Conservation (phyloP, 1,140 invertebrate species). For the Zaprionus lachaisei region DNA sequence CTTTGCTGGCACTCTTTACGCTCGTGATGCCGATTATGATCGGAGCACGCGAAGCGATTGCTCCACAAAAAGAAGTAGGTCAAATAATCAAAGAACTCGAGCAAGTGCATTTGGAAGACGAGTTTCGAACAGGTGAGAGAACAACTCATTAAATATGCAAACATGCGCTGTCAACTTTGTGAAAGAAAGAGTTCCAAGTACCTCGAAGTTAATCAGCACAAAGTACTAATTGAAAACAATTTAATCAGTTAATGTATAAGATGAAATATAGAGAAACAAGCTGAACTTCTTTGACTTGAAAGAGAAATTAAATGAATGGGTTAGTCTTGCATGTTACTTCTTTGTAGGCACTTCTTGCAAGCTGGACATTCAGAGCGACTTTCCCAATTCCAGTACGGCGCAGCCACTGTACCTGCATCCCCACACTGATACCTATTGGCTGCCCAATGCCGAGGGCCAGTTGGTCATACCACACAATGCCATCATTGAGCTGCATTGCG, state of each 20-base stretch:
- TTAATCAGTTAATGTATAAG: neutral
- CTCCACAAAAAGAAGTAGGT: slow-evolving; percentile 62
- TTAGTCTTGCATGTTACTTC: neutral
- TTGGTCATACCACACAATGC: slow-evolving; percentile 57
- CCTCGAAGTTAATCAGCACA: neutral
- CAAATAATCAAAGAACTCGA: slow-evolving; percentile 67
- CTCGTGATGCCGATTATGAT: slow-evolving; percentile 42
- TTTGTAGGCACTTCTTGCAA: slow-evolving; percentile 53
- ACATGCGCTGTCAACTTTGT: neutral
- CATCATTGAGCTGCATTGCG: slow-evolving; percentile 68
- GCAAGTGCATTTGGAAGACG: slow-evolving; percentile 42
- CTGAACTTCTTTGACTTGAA: too few species aligned
- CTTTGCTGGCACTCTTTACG: slow-evolving; percentile 2
- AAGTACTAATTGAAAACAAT: neutral
- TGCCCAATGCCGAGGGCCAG: slow-evolving; percentile 59
- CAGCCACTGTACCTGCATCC: slow-evolving; percentile 72
- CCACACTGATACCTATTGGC: slow-evolving; percentile 58
- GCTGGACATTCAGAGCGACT: slow-evolving; percentile 65
- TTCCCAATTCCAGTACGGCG: slow-evolving; percentile 40
- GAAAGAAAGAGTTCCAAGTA: neutral
- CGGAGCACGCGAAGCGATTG: slow-evolving; percentile 57
- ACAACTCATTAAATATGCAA: neutral
- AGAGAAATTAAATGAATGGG: too few species aligned
- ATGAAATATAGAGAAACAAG: too few species aligned
- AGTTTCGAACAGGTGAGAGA: slow-evolving; percentile 40